Evolutionary conservation across 2,113 vertebrate species (phyloP).

Genomic region (Kobus ellipsiprymnus): DNA sequence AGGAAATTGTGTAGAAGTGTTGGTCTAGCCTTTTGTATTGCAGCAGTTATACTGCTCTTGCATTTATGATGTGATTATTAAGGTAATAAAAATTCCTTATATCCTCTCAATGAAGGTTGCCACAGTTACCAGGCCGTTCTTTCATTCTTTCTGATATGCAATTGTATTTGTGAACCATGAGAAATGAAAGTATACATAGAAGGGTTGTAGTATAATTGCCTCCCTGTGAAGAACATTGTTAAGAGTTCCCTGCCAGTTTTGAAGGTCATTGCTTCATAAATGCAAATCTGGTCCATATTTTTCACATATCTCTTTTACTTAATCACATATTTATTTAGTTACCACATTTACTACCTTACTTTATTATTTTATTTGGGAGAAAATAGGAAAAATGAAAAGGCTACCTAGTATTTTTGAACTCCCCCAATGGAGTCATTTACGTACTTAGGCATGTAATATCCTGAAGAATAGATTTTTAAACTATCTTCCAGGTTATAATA

Average conservation of each 20-base stretch:
- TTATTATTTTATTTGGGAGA: slow-evolving; percentile 47
- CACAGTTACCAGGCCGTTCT: neutral
- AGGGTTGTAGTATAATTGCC: slow-evolving; percentile 47
- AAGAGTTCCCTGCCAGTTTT: slow-evolving; percentile 71
- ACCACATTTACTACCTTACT: neutral
- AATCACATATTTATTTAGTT: slow-evolving; percentile 28
- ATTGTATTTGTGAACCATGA: slow-evolving; percentile 38
- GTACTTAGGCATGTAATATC: neutral
- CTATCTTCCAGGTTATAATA: slow-evolving; percentile 5
- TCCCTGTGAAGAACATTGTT: slow-evolving; percentile 38
- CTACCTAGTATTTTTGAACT: slow-evolving; percentile 29
- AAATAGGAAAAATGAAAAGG: slow-evolving; percentile 33
- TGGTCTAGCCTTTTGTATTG: slow-evolving; percentile 25
- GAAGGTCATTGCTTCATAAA: slow-evolving; percentile 81
- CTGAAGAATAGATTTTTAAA: slow-evolving; percentile 40
- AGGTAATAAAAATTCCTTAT: neutral
- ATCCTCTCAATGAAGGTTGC: slow-evolving; percentile 59
- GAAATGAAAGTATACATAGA: slow-evolving; percentile 33
- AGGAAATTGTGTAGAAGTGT: neutral
- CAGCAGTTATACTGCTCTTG: slow-evolving; percentile 7
- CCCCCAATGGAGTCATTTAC: slow-evolving; percentile 28
- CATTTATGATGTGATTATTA: slow-evolving; percentile 50
- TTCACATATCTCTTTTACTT: slow-evolving; percentile 3
- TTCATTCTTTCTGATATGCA: slow-evolving; percentile 18
- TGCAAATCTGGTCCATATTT: slow-evolving; percentile 52